Percentiles rank a stretch among this genome's conserved stretches.
Conservation (phyloP, 2,888 invertebrate species). For the Ditylenchus weischeri region DNA sequence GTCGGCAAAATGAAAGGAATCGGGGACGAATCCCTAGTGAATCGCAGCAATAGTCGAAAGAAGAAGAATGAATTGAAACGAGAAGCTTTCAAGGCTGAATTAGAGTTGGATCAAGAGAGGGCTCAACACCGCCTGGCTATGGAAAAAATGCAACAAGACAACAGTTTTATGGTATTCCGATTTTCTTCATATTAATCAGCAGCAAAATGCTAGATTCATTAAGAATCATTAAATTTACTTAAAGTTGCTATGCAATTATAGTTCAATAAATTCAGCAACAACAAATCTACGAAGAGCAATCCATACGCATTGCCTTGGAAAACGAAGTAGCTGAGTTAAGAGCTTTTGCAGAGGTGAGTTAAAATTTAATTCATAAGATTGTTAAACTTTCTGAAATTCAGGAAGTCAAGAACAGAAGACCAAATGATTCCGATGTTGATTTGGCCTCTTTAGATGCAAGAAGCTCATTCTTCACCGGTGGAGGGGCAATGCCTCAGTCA, state of each 20-base stretch:
- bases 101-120: slow-evolving; percentile 20
- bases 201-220: too few relatives aligned
- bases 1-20: slow-evolving; percentile 31
- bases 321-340: slow-evolving; percentile 15
- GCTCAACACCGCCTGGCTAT: slow-evolving; percentile 16
- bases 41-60: slow-evolving; percentile 21
- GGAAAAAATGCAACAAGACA: slow-evolving; percentile 18
- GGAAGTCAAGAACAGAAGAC: slow-evolving; percentile 14
- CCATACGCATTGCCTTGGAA: slow-evolving; percentile 5
- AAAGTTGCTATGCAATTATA: neutral
- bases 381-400: slow-evolving; percentile 1
- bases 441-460: slow-evolving; percentile 10
- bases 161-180: neutral
- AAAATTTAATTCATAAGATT: too few relatives aligned
- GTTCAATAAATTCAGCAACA: neutral
- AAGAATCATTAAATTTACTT: too few relatives aligned
- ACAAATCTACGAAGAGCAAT: slow-evolving; percentile 23
- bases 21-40: slow-evolving; percentile 18
- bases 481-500: neutral
- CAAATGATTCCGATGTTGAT: slow-evolving; percentile 10
- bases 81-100: slow-evolving; percentile 21
- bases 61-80: slow-evolving; percentile 26
- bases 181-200: neutral
- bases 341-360: slow-evolving; percentile 15
- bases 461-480: neutral